Evolutionary conservation across 2,797 vertebrate species (phyloP).

Genomic region (Typhlichthys eigenmanni): DNA sequence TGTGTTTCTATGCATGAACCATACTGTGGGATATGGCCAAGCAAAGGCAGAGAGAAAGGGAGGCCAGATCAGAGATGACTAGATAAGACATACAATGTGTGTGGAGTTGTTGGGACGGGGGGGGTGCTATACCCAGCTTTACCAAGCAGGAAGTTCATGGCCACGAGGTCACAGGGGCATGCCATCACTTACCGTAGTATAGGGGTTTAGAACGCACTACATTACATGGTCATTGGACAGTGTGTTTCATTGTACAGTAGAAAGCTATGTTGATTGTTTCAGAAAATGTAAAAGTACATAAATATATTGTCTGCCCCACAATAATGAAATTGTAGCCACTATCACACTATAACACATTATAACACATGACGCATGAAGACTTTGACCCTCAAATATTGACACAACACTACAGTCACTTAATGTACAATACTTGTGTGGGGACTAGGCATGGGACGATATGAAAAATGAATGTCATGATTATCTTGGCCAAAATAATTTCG

Average conservation of each 20-base stretch:
- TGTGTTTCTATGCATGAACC: too few species aligned
- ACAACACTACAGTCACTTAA: constrained; percentile 34
- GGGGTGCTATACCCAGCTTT: constrained; percentile 36
- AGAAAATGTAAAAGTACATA: constrained; percentile 10
- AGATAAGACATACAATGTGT: constrained; percentile 42
- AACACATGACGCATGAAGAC: constrained; percentile 59
- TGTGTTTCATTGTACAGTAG: constrained; percentile 2
- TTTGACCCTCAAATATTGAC: constrained; percentile 73
- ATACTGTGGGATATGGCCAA: constrained; percentile 9
- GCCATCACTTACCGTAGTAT: constrained; percentile 29
- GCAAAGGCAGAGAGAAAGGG: constrained; percentile 13
- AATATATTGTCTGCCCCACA: constrained; percentile 25
- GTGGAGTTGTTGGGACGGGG: constrained; percentile 33
- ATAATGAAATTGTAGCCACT: constrained; percentile 43
- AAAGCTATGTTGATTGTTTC: constrained; percentile 40
- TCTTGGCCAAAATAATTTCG: too few species aligned
- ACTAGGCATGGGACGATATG: too few species aligned
- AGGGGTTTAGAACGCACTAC: constrained; percentile 58
- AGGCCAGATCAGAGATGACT: constrained; percentile 46
- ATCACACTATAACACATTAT: constrained; percentile 41
- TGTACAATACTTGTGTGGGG: constrained; percentile 16
- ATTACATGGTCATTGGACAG: background rate
- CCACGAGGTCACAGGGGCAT: constrained; percentile 66
- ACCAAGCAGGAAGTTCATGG: constrained; percentile 63
- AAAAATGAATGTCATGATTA: too few species aligned